These are phyloP conservation scores for Apantesis nais DNA, from an alignment of 2,888 invertebrate genomes.

Conservation along the genomic window DNA sequence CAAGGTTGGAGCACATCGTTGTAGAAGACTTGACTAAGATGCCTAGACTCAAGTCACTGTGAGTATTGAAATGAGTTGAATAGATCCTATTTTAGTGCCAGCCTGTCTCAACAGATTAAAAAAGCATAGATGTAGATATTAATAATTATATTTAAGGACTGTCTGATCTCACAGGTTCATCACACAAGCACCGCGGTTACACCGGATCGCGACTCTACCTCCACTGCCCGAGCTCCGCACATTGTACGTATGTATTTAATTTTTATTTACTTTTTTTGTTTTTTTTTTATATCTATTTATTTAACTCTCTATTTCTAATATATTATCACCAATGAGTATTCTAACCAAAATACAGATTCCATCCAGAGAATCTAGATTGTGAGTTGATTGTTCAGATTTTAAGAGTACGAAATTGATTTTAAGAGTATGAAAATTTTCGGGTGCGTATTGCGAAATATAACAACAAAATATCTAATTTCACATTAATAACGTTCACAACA, in stretches of 20 bases:
- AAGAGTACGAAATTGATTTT: background rate
- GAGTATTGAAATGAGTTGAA: constrained; percentile 11
- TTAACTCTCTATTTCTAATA: background rate
- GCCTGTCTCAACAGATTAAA: too few relatives aligned
- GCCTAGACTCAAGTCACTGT: constrained; percentile 82
- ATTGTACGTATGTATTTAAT: constrained; percentile 85
- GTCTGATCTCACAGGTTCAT: constrained; percentile 84
- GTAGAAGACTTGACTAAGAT: constrained; percentile 86
- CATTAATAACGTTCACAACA: too few relatives aligned
- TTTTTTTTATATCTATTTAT: background rate
- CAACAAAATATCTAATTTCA: too few relatives aligned
- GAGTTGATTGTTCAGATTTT: background rate
- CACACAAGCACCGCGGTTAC: constrained; percentile 88
- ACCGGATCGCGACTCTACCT: constrained; percentile 81
- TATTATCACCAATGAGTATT: background rate
- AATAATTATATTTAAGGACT: background rate
- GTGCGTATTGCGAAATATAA: too few relatives aligned
- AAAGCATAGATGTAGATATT: too few relatives aligned
- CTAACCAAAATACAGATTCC: background rate
- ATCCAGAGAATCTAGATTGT: too few relatives aligned
- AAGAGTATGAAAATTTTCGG: too few relatives aligned
- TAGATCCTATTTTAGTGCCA: too few relatives aligned
- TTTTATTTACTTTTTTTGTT: constrained; percentile 40
- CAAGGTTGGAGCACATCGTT: constrained; percentile 82
- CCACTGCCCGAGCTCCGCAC: constrained; percentile 85